Evolutionary conservation across 2,888 invertebrate species (phyloP).

Genomic region (Clostera curtula): DNA sequence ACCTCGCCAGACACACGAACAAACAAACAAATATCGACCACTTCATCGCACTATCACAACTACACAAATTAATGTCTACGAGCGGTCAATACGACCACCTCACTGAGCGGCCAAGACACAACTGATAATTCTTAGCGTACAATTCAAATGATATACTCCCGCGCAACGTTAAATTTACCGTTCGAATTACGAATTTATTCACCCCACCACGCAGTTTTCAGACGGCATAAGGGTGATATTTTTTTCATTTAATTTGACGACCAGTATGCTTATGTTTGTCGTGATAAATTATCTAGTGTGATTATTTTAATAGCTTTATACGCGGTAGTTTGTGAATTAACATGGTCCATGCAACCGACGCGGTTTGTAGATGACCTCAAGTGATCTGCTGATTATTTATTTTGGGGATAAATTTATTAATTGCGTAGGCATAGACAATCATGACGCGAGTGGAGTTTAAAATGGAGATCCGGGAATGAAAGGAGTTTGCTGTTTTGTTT

Average conservation of each 20-base stretch:
- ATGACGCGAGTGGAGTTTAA: too few species aligned
- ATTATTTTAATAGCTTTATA: slow-evolving; percentile 31
- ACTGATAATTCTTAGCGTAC: slow-evolving; percentile 43
- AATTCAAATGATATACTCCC: slow-evolving; percentile 42
- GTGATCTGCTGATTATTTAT: slow-evolving; percentile 12
- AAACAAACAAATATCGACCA: slow-evolving; percentile 48
- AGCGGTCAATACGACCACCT: slow-evolving; percentile 33
- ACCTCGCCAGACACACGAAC: slow-evolving; percentile 42
- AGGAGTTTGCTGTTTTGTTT: too few species aligned
- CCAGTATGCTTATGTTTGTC: slow-evolving; percentile 19
- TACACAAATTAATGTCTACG: slow-evolving; percentile 32
- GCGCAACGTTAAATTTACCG: slow-evolving; percentile 39
- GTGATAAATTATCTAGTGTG: slow-evolving; percentile 27
- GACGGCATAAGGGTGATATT: slow-evolving; percentile 15
- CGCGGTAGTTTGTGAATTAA: slow-evolving; percentile 26
- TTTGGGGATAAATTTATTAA: too few species aligned
- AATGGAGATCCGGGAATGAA: too few species aligned
- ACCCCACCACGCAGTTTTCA: slow-evolving; percentile 17
- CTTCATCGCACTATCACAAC: slow-evolving; percentile 58
- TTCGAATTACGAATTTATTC: slow-evolving; percentile 24
- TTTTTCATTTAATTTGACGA: slow-evolving; percentile 8
- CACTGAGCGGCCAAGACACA: slow-evolving; percentile 34
- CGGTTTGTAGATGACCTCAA: slow-evolving; percentile 24
- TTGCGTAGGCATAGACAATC: too few species aligned
- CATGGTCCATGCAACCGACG: slow-evolving; percentile 19